Percentiles rank a stretch among this genome's conserved stretches.
Conservation (phyloP, 2,888 invertebrate species). For the Eudasyphora cyanicolor region DNA sequence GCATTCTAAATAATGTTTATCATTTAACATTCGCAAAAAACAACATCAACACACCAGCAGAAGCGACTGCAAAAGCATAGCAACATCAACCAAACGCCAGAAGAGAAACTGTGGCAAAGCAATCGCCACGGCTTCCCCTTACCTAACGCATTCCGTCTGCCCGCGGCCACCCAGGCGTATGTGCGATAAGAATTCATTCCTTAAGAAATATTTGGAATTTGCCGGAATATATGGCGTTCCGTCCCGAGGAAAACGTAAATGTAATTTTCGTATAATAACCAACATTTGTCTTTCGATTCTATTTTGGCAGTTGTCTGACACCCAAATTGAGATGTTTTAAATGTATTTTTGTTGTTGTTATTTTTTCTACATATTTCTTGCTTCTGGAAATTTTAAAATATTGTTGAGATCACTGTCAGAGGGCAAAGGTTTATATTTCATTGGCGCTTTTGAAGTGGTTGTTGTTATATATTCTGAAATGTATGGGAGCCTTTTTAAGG, state of each 20-base stretch:
- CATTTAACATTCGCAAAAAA: constrained; percentile 34
- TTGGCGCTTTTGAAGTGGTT: too few relatives aligned
- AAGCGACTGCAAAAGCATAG: constrained; percentile 4
- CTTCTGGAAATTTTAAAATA: neutral
- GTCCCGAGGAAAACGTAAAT: constrained; percentile 33
- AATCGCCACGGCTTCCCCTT: neutral
- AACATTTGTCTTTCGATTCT: constrained; percentile 58
- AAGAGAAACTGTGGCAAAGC: neutral
- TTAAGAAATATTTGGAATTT: constrained; percentile 48
- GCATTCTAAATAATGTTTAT: constrained; percentile 43
- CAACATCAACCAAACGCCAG: neutral
- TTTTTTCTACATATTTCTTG: neutral
- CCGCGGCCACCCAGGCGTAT: constrained; percentile 57
- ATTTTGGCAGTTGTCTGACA: constrained; percentile 31
- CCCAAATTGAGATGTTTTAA: constrained; percentile 10
- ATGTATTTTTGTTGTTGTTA: neutral
- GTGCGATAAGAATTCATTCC: constrained; percentile 60
- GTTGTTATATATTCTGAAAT: too few relatives aligned
- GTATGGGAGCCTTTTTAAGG: too few relatives aligned
- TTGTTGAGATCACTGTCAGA: neutral
- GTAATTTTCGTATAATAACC: constrained; percentile 61
- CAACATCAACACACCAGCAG: neutral
- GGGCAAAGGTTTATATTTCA: too few relatives aligned
- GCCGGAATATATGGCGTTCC: constrained; percentile 5
- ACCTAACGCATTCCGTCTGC: neutral